Evolutionary conservation across 2,888 invertebrate genomes (phyloP).

Genomic region (Eurois occulta): DNA sequence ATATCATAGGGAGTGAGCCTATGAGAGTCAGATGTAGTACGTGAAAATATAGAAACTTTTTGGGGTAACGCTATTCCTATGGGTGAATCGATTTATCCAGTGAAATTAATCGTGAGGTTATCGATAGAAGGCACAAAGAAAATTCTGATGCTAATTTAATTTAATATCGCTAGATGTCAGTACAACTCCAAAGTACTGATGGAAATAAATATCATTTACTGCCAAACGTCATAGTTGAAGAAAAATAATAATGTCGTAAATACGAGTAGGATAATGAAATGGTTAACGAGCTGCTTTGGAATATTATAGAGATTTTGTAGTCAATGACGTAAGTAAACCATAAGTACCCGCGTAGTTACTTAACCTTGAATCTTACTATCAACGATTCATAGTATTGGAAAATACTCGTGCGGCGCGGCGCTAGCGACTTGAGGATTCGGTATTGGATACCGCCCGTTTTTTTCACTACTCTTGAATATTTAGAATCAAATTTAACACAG

Average conservation of each 20-base stretch:
- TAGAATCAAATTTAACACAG: constrained; percentile 16
- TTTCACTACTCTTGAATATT: constrained; percentile 16
- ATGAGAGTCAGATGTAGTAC: background rate
- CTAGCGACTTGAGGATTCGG: background rate
- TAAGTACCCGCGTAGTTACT: constrained; percentile 8
- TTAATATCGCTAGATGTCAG: background rate
- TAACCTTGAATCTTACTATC: constrained; percentile 33
- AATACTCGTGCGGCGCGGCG: background rate
- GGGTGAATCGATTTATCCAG: too few relatives aligned
- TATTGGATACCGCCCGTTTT: constrained; percentile 1
- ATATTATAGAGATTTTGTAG: constrained; percentile 1
- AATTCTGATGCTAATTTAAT: background rate
- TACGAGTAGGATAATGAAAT: background rate
- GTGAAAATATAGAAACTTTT: background rate
- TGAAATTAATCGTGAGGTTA: background rate
- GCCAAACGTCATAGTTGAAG: background rate
- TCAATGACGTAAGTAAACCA: constrained; percentile 22
- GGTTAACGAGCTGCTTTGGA: background rate
- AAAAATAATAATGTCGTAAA: background rate
- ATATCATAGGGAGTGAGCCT: background rate
- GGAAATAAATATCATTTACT: background rate
- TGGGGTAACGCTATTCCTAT: background rate
- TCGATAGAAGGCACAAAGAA: background rate
- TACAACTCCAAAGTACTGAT: background rate
- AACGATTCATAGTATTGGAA: constrained; percentile 6